phyloP scores from a whole-genome alignment of 2,113 vertebrate species.

The Lasiurus borealis region DNA sequence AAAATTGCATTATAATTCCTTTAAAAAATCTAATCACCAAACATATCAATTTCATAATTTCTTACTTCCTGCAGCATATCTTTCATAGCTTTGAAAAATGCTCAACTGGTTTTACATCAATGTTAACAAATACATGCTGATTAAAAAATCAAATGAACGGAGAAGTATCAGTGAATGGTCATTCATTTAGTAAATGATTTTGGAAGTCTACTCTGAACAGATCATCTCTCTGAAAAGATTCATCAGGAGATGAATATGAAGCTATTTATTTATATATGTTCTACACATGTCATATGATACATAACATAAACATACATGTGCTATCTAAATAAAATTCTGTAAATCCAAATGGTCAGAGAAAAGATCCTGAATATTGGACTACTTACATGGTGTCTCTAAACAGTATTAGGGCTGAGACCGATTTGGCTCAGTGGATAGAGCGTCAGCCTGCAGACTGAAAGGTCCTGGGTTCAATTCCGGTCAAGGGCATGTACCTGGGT shows the following conservation, averaged over 20 bases:
- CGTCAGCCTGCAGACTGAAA: no score
- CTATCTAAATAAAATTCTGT: not conserved
- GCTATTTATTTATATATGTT: not conserved
- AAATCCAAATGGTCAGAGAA: not conserved
- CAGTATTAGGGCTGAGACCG: no score
- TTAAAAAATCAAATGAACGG: not conserved
- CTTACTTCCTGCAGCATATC: not conserved
- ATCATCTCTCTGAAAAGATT: not conserved
- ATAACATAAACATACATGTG: not conserved
- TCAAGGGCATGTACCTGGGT: no score
- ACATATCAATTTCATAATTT: slow-evolving; percentile 28
- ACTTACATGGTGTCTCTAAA: not conserved
- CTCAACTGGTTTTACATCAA: not conserved
- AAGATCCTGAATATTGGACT: not conserved
- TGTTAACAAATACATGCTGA: not conserved
- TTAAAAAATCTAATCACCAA: not conserved
- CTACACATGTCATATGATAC: not conserved
- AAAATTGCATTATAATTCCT: not conserved
- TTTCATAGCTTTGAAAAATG: not conserved
- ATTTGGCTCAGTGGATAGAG: no score
- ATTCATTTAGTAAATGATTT: not conserved
- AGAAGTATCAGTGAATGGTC: not conserved
- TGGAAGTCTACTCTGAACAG: not conserved
- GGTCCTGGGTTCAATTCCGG: no score
- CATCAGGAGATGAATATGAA: not conserved